Evolutionary conservation across 2,113 vertebrate species (phyloP).

Genomic region (Elanus axillaris): DNA sequence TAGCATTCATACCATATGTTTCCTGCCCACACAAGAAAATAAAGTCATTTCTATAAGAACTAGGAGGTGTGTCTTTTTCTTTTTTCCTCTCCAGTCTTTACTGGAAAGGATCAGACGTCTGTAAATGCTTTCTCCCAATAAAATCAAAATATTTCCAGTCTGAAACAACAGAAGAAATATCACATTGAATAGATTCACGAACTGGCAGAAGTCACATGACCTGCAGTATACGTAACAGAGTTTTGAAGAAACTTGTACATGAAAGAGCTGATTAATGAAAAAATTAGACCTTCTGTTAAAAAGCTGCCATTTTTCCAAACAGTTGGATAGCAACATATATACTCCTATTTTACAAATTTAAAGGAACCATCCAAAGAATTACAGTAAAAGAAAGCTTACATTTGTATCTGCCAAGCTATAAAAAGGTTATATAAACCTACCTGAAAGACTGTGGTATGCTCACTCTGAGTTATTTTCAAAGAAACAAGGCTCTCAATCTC

Average conservation of each 20-base stretch:
- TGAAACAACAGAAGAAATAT: background rate
- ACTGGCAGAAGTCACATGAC: background rate
- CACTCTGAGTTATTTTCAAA: background rate
- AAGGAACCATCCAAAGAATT: background rate
- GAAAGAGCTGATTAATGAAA: background rate
- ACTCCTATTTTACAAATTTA: background rate
- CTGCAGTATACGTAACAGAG: background rate
- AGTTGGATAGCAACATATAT: background rate
- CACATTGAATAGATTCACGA: background rate
- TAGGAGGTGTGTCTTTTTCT: accelerated
- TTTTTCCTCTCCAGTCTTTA: background rate
- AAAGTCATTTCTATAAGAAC: background rate
- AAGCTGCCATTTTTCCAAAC: background rate
- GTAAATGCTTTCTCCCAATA: background rate
- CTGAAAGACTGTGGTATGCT: background rate
- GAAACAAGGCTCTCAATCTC: accelerated
- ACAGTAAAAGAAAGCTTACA: background rate
- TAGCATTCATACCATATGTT: background rate
- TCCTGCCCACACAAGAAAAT: background rate
- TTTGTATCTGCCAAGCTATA: background rate
- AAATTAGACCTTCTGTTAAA: background rate
- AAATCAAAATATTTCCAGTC: background rate
- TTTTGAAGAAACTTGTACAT: background rate
- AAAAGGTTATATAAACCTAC: background rate
- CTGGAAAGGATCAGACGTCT: background rate